phyloP scores from a whole-genome alignment of 2,113 vertebrate genomes.

The Brachypteracias leptosomus region DNA sequence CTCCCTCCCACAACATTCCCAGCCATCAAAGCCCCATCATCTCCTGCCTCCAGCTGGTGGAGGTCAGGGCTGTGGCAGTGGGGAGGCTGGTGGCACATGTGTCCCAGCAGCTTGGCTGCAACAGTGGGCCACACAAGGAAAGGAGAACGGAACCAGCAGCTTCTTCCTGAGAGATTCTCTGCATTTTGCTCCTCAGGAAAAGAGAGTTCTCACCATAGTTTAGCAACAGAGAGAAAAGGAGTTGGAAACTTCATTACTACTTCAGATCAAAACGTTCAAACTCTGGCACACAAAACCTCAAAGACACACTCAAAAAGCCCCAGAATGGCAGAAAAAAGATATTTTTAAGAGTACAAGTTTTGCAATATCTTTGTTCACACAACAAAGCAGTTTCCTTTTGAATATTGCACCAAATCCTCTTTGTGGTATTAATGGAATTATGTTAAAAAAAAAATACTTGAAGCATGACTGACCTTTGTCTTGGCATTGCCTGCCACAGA shows the following conservation, averaged over 20 bases:
- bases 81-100: neutral
- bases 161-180: neutral
- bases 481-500: neutral
- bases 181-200: no score
- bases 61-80: fast-evolving
- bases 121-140: no score
- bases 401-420: neutral
- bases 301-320: neutral
- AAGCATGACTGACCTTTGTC: neutral
- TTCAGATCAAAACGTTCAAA: neutral
- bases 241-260: neutral
- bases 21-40: neutral
- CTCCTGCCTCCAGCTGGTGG: neutral
- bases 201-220: neutral
- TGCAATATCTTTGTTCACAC: neutral
- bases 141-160: neutral
- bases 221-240: neutral
- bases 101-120: neutral
- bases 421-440: neutral
- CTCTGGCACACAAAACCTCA: neutral
- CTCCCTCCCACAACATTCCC: neutral
- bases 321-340: neutral
- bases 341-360: neutral
- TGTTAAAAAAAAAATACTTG: neutral
- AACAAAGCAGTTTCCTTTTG: neutral